Conservation (phyloP, 1,140 invertebrate species). For the Dreissena rostriformis region DNA sequence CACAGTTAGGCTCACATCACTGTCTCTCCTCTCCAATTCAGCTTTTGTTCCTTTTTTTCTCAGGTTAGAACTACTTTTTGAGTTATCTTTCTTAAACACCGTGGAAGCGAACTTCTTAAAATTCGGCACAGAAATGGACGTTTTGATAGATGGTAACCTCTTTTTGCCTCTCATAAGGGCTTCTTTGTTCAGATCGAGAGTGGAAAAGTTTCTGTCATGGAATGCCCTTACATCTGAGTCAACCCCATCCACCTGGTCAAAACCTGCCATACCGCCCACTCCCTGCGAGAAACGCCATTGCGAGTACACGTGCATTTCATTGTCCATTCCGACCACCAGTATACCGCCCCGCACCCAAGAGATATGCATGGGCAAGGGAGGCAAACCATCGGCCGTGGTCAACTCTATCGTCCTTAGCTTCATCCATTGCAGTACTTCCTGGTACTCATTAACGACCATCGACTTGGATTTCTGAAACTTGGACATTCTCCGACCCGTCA, state of each 20-base stretch:
- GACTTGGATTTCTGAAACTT: conserved; percentile 78
- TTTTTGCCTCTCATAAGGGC: conserved; percentile 47
- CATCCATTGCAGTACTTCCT: conserved; percentile 91
- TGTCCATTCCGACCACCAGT: conserved; percentile 99
- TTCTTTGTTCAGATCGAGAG: conserved; percentile 40
- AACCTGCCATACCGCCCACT: conserved; percentile 26
- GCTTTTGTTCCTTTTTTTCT: conserved; percentile 57
- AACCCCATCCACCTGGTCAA: conserved; percentile 21
- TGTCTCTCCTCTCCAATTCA: conserved; percentile 71
- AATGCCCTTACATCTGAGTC: conserved; percentile 39
- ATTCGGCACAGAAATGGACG: conserved; percentile 70
- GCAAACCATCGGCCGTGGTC: conserved; percentile 96
- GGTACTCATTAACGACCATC: conserved; percentile 73
- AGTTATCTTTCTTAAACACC: conserved; percentile 54
- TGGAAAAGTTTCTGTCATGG: conserved; percentile 40
- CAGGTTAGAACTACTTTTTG: conserved; percentile 62
- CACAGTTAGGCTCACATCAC: conserved; percentile 68
- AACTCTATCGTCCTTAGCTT: conserved; percentile 95
- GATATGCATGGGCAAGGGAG: conserved; percentile 98
- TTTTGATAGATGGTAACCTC: conserved; percentile 54
- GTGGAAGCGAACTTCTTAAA: conserved; percentile 61
- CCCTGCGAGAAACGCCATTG: conserved; percentile 88
- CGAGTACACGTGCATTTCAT: conserved; percentile 99
- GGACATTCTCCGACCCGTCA: conserved; percentile 56
- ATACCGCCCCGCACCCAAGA: conserved; percentile 99